Base-by-base conservation (phyloP, 2,888 invertebrate species). In the Andricus quercusramuli region DNA sequence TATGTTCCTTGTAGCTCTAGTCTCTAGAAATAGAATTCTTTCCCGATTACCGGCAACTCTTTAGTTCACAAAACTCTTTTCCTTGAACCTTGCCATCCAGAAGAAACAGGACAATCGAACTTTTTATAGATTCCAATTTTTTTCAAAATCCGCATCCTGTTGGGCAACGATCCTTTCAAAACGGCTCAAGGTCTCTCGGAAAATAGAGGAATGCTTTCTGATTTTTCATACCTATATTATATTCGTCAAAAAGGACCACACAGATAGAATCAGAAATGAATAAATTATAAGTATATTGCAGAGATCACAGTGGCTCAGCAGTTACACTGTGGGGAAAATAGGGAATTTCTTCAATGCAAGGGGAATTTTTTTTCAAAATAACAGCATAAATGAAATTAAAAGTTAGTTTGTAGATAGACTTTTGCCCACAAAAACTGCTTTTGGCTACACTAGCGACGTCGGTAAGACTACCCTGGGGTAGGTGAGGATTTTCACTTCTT, bases 21-120 rank as follows among this genome's bases (percentile, higher is more conserved):
- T 37, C 32, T 74, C 32, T 32, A 56, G 56, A 74, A 74, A 74
- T n/a, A 74, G 29, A 74, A 74, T 47, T 74, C n/a, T 74, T 20
- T 32, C 47, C 15, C 70, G 66, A n/a, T 67, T 70, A 25, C 29
- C 32, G 6, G 74, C 32, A 74, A 74, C 74, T 74, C 74, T 74
- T 74, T 74, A n/a, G 51, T 74, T 74, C 20, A 32, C n/a, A 74
- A 56, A 74, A 32, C 32, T 32, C 51, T 74, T 56, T 74, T n/a
- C 29, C 56, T 51, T 15, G 29, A 74, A 74, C 51, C 56, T 32
- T 51, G n/a, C 32, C 20, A 74, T 56, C 56, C 37, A 51, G 56
- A 74, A 74, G 56, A 74, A 74, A 56, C 51, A 56, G n/a, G 32
- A 51, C 32, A 74, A 74, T 56, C 47, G 51, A 8, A 51, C 20